A percentile compares a stretch with the other conserved stretches of the same genome.
Evolutionary conservation across 2,113 vertebrate genomes (phyloP).

Genomic region (Caracal caracal): DNA sequence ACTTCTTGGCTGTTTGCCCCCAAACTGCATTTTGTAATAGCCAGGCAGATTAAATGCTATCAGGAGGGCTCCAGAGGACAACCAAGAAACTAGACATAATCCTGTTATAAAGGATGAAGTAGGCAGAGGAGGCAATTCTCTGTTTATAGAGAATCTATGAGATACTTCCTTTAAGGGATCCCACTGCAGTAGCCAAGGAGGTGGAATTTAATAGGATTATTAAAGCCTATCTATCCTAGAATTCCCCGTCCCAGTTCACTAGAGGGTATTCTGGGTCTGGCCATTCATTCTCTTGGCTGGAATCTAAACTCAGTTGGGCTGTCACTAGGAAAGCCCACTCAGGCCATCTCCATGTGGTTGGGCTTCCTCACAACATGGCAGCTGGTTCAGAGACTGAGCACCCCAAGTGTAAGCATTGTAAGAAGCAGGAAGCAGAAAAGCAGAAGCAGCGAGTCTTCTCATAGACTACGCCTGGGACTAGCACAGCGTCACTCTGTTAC

Average conservation of each 20-base stretch:
- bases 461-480: neutral
- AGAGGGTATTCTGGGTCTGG: neutral
- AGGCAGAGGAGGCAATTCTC: neutral
- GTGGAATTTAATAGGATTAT: neutral
- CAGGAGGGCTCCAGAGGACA: neutral
- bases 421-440: neutral
- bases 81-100: neutral
- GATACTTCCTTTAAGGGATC: neutral
- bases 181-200: neutral
- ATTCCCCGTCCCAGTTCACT: neutral
- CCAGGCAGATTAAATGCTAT: neutral
- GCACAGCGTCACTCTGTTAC: fast-evolving
- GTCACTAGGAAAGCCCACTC: neutral
- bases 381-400: neutral
- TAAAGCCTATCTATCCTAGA: neutral
- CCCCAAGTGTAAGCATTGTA: neutral
- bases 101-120: neutral
- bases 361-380: neutral
- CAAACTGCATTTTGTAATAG: neutral
- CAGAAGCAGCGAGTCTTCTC: neutral
- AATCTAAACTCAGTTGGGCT: neutral
- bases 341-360: neutral
- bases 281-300: neutral
- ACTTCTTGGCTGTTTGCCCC: neutral
- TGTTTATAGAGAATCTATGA: neutral